phyloP scores from a whole-genome alignment of 2,888 invertebrate genomes.

The Idaea dimidiata region DNA sequence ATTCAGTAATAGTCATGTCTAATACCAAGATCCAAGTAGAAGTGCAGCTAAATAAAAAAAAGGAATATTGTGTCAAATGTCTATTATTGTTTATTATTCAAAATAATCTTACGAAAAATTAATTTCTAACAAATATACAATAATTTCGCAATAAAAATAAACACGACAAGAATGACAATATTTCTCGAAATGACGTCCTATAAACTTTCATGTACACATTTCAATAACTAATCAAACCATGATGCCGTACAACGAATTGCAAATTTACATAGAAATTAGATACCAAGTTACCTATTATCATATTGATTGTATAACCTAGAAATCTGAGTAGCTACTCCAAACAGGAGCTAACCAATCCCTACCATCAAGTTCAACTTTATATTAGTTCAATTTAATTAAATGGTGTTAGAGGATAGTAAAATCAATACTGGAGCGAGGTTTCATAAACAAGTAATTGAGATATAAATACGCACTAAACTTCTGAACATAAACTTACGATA shows the following conservation, averaged over 20 bases:
- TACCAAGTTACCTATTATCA: neutral
- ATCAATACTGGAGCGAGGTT: neutral
- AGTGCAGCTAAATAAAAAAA: no score
- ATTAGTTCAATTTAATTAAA: neutral
- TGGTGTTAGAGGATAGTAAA: neutral
- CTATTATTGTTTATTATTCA: no score
- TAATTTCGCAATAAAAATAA: neutral
- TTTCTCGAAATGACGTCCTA: neutral
- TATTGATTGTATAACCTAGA: neutral
- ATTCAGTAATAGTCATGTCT: no score
- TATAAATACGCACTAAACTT: no score
- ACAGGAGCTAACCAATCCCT: neutral
- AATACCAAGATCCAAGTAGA: no score
- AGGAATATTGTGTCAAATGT: no score
- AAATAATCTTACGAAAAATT: no score
- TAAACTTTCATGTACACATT: neutral
- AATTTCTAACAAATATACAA: neutral
- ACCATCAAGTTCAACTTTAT: neutral
- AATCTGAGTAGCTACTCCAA: neutral
- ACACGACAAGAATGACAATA: neutral
- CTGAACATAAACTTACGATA: neutral
- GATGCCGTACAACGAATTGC: neutral
- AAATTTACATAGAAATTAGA: conserved; percentile 4
- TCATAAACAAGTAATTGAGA: neutral
- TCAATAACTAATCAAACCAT: neutral